A percentile compares a stretch with the other conserved stretches of the same genome.
These are phyloP conservation scores for Miniopterus natalensis DNA, from an alignment of 2,113 vertebrate species.

Conservation along the genomic window DNA sequence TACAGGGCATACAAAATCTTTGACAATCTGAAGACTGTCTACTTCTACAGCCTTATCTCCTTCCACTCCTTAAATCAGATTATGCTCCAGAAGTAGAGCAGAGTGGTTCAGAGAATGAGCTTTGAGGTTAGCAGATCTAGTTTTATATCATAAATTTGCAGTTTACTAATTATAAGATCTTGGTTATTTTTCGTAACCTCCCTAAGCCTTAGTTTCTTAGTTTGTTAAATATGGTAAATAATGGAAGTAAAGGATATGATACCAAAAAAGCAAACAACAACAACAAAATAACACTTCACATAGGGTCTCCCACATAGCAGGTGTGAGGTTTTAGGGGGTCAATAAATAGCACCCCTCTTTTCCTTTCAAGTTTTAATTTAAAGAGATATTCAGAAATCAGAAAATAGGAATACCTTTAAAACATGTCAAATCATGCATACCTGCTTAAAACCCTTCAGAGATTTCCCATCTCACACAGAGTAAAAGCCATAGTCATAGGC, in stretches of 20 bases:
- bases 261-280: neutral
- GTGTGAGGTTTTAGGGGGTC: neutral
- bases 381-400: neutral
- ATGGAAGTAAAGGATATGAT: neutral
- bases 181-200: slow-evolving; percentile 13
- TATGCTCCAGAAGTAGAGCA: neutral
- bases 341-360: neutral
- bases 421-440: neutral
- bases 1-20: neutral
- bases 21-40: neutral
- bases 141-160: slow-evolving; percentile 10
- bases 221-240: slow-evolving; percentile 44
- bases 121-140: neutral
- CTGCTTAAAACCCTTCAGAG: neutral
- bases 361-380: neutral
- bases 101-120: neutral
- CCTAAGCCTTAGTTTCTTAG: slow-evolving; percentile 5
- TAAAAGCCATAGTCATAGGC: neutral
- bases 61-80: neutral
- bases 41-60: neutral
- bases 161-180: neutral
- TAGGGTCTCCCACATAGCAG: neutral
- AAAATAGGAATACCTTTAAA: slow-evolving; percentile 5
- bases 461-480: neutral
- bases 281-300: neutral